Base-by-base conservation (phyloP, 1,140 invertebrate genomes). In the Drosophila mayri region DNA sequence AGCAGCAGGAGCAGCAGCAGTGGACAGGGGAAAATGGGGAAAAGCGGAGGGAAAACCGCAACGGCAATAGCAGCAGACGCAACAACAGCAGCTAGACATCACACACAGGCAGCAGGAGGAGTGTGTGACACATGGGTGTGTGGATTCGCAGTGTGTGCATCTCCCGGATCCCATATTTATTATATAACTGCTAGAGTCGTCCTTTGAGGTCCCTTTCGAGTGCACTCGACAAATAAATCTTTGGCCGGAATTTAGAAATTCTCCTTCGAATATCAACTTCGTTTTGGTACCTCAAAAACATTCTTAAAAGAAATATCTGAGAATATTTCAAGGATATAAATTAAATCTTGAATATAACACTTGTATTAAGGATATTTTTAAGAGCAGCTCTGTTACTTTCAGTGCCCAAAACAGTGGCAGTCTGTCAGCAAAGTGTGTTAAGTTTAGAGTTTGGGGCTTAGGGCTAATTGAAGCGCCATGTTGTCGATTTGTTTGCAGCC, bases 391-490 rank as follows among this genome's bases (percentile, higher is more conserved):
- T 22, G n/a, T 22, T 54, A 2, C 25, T n/a, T 55, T 38, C 52
- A 25, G 47, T 62, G 32, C 30, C 18, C 0, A 12, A 43, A 63
- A 50, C 58, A 63, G 28, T 63, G 25, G 12, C 65, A 43, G 16
- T 12, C 30, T 32, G 37, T 58, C 70, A 28, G 50, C 30, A 71
- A 1, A 32, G 0, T n/a, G 40, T 16, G 25, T 63, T 55, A 54
- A 54, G 50, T 38, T 55, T 57, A 38, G 35, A 44, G 25, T 18
- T 30, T 2, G 37, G 47, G 37, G 20, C 46, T 67, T 61, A 60
- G 68, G 57, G 75, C 79, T 82, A 82, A 82, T 82, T 82, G 79
- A 82, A 78, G 79, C 80, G 79, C 64, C 74, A 78, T 78, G 80
- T 65, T 82, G 79, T 78, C 80, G 74, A 82, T 82, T 82, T 74